These are phyloP conservation scores for Barnardius zonarius DNA, from an alignment of 2,113 vertebrate genomes.

Conservation along the genomic window DNA sequence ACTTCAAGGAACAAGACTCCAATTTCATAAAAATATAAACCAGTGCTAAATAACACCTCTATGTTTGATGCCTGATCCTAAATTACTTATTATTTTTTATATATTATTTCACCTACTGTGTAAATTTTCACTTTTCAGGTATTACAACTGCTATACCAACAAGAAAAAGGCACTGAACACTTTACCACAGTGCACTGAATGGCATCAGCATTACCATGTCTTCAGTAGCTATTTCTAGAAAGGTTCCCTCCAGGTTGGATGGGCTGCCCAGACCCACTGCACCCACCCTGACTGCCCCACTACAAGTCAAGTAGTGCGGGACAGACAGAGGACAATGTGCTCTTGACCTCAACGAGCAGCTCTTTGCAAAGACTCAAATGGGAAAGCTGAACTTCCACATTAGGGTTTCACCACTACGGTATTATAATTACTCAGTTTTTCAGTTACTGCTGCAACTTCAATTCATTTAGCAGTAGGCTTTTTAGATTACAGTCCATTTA, in stretches of 20 bases:
- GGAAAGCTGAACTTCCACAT: not conserved
- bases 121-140: slow-evolving; percentile 8
- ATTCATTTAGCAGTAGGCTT: slow-evolving; percentile 70
- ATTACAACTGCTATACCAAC: not conserved
- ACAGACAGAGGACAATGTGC: not conserved
- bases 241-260: not conserved
- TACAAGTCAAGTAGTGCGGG: not conserved
- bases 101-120: not conserved
- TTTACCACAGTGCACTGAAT: not conserved
- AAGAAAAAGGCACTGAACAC: not conserved
- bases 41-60: not conserved
- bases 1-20: not conserved
- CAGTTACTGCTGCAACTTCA: slow-evolving; percentile 59
- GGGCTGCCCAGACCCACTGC: not conserved
- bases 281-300: not conserved
- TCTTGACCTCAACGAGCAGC: not conserved
- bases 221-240: not conserved
- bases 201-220: not conserved
- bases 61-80: not conserved
- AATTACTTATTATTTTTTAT: not conserved
- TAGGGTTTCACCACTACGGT: not conserved
- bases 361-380: not conserved
- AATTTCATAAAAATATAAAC: slow-evolving; percentile 23
- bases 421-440: slow-evolving; percentile 47
- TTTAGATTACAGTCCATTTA: slow-evolving; percentile 70